These are phyloP conservation scores for Ypsolopha scabrella DNA, from an alignment of 2,888 invertebrate species.

Conservation along the genomic window DNA sequence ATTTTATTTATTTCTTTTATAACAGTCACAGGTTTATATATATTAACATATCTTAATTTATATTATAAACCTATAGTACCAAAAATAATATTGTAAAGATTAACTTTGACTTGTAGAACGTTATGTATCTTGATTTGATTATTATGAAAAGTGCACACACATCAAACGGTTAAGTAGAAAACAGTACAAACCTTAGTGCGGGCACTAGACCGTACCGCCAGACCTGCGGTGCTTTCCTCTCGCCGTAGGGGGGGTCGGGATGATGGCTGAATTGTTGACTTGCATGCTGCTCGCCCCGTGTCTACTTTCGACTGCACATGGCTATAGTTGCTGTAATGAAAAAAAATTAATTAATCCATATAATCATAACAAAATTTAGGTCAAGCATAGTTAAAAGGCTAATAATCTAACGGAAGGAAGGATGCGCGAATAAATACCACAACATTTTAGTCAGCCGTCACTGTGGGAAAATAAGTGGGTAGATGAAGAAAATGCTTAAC, in stretches of 20 bases:
- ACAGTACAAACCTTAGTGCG: constrained; percentile 32
- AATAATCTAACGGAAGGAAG: not conserved
- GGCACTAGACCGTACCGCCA: constrained; percentile 40
- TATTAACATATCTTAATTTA: too few species aligned
- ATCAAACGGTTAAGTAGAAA: not conserved
- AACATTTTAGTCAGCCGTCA: not conserved
- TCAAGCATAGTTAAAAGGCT: not conserved
- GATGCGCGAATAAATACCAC: not conserved
- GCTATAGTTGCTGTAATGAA: constrained; percentile 36
- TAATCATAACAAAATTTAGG: too few species aligned
- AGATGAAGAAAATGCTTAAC: constrained; percentile 9
- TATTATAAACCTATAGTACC: too few species aligned
- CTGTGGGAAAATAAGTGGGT: constrained; percentile 15
- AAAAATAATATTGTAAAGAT: too few species aligned
- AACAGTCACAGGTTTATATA: too few species aligned
- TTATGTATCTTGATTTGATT: too few species aligned
- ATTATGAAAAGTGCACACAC: not conserved
- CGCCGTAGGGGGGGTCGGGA: constrained; percentile 43
- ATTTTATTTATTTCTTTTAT: too few species aligned
- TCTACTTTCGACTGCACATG: constrained; percentile 62
- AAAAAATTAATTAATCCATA: too few species aligned
- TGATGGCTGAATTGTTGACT: constrained; percentile 27
- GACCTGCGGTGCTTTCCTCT: constrained; percentile 53
- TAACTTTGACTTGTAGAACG: too few species aligned
- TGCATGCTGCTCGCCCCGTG: constrained; percentile 39